Evolutionary conservation across 2,888 invertebrate species (phyloP), one percentile per base, ranked within the genome.

Genomic region (Rhopalosiphum nymphaeae): DNA sequence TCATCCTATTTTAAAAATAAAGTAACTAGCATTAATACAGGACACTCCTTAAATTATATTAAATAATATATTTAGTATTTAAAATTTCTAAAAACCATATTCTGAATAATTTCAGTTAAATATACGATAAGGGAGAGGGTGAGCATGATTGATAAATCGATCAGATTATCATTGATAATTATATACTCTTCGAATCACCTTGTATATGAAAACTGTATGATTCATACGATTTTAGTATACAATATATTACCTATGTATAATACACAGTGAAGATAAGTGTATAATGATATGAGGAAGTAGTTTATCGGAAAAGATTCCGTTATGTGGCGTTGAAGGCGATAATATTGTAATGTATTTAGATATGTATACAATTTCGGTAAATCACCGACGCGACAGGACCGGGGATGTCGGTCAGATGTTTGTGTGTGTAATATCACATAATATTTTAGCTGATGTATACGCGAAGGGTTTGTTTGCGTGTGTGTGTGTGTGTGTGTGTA

Each of bases 351-450:
- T 21, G 9, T n/a, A 67, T 67, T 29, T 67, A 67, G 53, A 53
- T 67, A 13, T 53, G 42, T 89, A 78, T 49, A 90, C 90, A 67
- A 90, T 90, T 49, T 36, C 49, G 90, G 90, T 78, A 67, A 90
- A 67, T 90, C 67, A 67, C 49, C 49, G 46, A 9, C 42, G 2
- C 10, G n/a, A 13, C 26, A 25, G 67, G 46, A 67, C 67, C 67
- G 67, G 21, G 25, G 36, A 36, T 21, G 42, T 36, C 25, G 42
- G 5, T 84, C 36, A 21, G 36, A 13, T 4, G n/a, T 67, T 67
- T 67, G 11, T 3, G 61, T 29, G 11, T 61, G 67, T 13, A 67
- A 61, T 61, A 61, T 61, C 29, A 29, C 29, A 84, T 36, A 84
- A 21, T 84, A 84, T 84, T 42, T 84, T 42, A 78, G 4, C 36